phyloP scores from a whole-genome alignment of 2,113 vertebrate species.

The Ceyx cyanopectus region DNA sequence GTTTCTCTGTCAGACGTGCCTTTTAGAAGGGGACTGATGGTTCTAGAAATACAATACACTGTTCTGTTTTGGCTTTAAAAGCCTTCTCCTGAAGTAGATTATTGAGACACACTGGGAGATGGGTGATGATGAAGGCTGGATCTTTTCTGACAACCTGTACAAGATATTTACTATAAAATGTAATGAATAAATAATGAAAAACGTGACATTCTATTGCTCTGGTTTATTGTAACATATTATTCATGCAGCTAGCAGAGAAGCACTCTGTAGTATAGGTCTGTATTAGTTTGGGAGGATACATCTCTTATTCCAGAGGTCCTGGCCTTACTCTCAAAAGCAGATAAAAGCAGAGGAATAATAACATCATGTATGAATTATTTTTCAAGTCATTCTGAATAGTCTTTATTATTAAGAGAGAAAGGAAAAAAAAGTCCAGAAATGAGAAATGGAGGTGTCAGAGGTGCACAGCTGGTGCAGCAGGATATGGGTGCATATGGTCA shows the following conservation, averaged over 20 bases:
- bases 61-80: conserved; percentile 31
- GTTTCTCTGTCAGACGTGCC: background rate
- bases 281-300: background rate
- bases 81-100: background rate
- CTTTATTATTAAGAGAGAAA: background rate
- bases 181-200: conserved; percentile 50
- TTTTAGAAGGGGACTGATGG: background rate
- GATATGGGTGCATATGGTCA: too few relatives aligned
- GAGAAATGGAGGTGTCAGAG: background rate
- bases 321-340: background rate
- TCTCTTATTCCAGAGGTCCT: background rate
- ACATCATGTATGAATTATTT: background rate
- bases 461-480: fast-evolving
- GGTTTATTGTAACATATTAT: background rate
- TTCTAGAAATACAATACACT: background rate
- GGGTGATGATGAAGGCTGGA: background rate
- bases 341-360: background rate
- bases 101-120: background rate
- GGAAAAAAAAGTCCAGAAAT: background rate
- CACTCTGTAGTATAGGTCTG: background rate
- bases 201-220: background rate
- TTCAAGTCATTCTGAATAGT: background rate
- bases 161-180: conserved; percentile 15
- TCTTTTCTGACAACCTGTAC: background rate
- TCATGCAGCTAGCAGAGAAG: background rate